A percentile compares a stretch with the other conserved stretches of the same genome.
phyloP scores from a whole-genome alignment of 1,140 invertebrate species.

The Drosophila miranda region DNA sequence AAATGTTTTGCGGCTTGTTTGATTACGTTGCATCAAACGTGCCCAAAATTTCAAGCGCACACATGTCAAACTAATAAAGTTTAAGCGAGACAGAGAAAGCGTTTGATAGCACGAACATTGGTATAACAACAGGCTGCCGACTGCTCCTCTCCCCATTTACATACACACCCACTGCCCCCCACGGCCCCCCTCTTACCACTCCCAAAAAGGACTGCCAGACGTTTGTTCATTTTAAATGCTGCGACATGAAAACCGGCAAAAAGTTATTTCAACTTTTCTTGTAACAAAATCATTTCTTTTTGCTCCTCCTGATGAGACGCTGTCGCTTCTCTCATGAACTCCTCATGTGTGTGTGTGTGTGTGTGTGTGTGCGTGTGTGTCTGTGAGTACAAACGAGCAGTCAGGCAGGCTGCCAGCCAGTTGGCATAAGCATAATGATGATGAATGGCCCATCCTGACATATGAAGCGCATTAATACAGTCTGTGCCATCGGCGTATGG shows the following conservation, averaged over 20 bases:
- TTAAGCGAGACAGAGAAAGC: conserved; percentile 45
- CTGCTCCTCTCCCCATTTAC: conserved; percentile 26
- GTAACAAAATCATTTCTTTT: conserved; percentile 41
- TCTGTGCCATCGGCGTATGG: conserved; percentile 24
- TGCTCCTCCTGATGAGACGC: conserved; percentile 40
- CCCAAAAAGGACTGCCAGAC: conserved; percentile 1
- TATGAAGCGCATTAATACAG: conserved; percentile 59
- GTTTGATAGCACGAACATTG: conserved; percentile 43
- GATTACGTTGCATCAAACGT: conserved; percentile 70
- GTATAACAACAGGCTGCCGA: conserved; percentile 21
- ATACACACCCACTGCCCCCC: conserved; percentile 24
- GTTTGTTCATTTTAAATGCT: conserved; percentile 60
- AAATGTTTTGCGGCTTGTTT: conserved; percentile 55
- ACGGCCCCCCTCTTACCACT: neutral
- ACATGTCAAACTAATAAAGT: conserved; percentile 72
- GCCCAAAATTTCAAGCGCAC: conserved; percentile 61
- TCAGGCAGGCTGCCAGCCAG: conserved; percentile 28
- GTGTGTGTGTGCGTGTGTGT: conserved; percentile 1
- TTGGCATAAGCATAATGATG: conserved; percentile 59
- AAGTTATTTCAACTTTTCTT: conserved; percentile 60
- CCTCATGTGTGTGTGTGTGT: conserved; percentile 1
- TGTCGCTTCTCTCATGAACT: conserved; percentile 43
- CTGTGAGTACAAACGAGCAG: conserved; percentile 36
- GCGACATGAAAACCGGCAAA: conserved; percentile 44
- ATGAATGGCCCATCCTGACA: conserved; percentile 50